These are phyloP conservation scores for Drosophila atripex DNA, from an alignment of 2,888 invertebrate species.

Conservation along the genomic window DNA sequence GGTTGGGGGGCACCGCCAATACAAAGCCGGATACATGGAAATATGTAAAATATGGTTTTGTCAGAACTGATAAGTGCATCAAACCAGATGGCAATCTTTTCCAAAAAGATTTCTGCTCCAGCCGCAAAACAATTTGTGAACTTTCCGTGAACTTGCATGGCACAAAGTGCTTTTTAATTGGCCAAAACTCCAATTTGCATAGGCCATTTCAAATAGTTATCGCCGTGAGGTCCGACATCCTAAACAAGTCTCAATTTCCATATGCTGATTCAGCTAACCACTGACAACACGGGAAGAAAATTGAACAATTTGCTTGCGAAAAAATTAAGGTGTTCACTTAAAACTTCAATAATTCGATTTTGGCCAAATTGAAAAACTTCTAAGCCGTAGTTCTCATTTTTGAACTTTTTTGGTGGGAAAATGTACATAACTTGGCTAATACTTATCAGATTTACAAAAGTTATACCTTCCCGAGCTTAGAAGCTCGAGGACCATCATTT, in stretches of 20 bases:
- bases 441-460: no score
- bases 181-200: constrained; percentile 30
- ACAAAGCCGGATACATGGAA: not conserved
- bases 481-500: no score
- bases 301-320: not conserved
- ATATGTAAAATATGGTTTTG: constrained; percentile 22
- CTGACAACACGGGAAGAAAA: constrained; percentile 48
- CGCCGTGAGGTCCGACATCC: constrained; percentile 36
- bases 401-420: no score
- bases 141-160: constrained; percentile 24
- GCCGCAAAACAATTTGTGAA: constrained; percentile 9
- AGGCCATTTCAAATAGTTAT: constrained; percentile 25
- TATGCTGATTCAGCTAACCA: constrained; percentile 42
- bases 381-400: no score
- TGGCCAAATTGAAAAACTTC: no score
- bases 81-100: constrained; percentile 27
- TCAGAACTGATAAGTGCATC: constrained; percentile 9
- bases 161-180: constrained; percentile 72
- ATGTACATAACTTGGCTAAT: no score
- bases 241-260: constrained; percentile 20
- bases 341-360: no score
- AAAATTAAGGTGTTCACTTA: no score
- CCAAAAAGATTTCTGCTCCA: constrained; percentile 7
- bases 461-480: no score
- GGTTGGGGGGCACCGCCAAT: constrained; percentile 6